Evolutionary conservation across 1,140 invertebrate genomes (phyloP).

Genomic region (Aphelenchoides avenae): DNA sequence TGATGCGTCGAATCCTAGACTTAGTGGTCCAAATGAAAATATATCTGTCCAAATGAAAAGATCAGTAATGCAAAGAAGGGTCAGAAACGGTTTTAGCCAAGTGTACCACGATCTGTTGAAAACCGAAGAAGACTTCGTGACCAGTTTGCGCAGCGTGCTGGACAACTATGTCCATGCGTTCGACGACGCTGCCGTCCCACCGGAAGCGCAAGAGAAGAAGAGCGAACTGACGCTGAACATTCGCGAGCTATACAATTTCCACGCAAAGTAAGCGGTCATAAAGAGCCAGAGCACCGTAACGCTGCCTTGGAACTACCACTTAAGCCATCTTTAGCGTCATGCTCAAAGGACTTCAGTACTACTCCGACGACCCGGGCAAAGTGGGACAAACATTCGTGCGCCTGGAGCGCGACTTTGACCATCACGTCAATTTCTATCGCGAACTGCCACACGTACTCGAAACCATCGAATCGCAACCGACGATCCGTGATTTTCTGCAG

Average conservation of each 20-base stretch:
- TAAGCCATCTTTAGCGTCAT: conserved; percentile 70
- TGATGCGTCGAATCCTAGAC: no score
- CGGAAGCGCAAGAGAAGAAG: conserved; percentile 75
- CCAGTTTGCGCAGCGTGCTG: conserved; percentile 79
- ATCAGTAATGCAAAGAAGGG: no score
- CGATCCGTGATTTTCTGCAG: no score
- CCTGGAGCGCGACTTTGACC: conserved; percentile 84
- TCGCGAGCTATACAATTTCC: conserved; percentile 85
- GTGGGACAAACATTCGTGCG: conserved; percentile 72
- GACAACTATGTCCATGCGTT: conserved; percentile 76
- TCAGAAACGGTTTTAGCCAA: conserved; percentile 67
- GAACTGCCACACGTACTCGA: conserved; percentile 78
- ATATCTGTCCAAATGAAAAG: no score
- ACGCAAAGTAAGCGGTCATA: conserved; percentile 77
- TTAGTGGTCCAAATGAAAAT: no score
- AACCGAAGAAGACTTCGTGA: conserved; percentile 91
- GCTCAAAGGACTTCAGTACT: conserved; percentile 85
- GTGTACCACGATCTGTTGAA: conserved; percentile 86
- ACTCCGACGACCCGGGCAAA: conserved; percentile 71
- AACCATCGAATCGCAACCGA: conserved; percentile 71
- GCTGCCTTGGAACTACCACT: conserved; percentile 56
- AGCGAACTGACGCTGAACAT: conserved; percentile 84
- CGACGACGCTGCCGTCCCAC: conserved; percentile 70
- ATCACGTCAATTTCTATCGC: conserved; percentile 80
- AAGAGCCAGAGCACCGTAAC: no score